These are phyloP conservation scores for Drosophila santomea DNA, from an alignment of 1,140 invertebrate species.

Conservation along the genomic window DNA sequence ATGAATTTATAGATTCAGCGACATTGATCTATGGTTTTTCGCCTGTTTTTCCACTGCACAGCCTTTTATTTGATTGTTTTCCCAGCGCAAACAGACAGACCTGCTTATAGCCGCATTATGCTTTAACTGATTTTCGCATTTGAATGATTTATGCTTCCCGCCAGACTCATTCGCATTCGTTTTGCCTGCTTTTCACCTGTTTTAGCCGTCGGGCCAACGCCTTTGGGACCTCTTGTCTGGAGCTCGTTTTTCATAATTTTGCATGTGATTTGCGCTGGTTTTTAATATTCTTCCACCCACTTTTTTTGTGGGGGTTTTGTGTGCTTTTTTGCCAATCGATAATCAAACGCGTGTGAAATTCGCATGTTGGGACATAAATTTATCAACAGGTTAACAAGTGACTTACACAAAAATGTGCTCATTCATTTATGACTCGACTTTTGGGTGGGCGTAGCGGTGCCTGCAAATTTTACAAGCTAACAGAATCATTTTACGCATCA, in stretches of 20 bases:
- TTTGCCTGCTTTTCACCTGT: slow-evolving; percentile 4
- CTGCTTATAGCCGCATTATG: slow-evolving; percentile 58
- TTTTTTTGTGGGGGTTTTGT: slow-evolving; percentile 5
- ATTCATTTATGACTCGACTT: slow-evolving; percentile 73
- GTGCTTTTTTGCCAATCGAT: slow-evolving; percentile 46
- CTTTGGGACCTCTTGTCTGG: slow-evolving; percentile 51
- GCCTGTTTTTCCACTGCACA: slow-evolving; percentile 3
- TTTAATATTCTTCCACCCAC: slow-evolving; percentile 26
- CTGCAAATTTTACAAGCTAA: slow-evolving; percentile 79
- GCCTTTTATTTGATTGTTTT: slow-evolving; percentile 40
- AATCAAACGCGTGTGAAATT: slow-evolving; percentile 59
- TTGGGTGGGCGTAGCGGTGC: slow-evolving; percentile 41
- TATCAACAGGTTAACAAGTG: slow-evolving; percentile 82
- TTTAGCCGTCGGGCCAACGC: slow-evolving; percentile 53
- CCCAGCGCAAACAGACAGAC: slow-evolving; percentile 26
- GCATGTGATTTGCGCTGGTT: slow-evolving; percentile 69
- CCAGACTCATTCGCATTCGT: slow-evolving; percentile 70
- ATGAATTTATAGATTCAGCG: no score
- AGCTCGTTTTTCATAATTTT: slow-evolving; percentile 79
- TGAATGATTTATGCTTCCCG: slow-evolving; percentile 78
- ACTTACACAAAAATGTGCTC: slow-evolving; percentile 56
- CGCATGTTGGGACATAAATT: slow-evolving; percentile 58
- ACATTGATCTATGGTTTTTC: neutral
- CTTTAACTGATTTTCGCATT: slow-evolving; percentile 81
- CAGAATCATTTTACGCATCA: slow-evolving; percentile 82